Evolutionary conservation across 2,113 vertebrate species (phyloP), one percentile per base, ranked within the genome.

Genomic region (Neodon shergylaensis): DNA sequence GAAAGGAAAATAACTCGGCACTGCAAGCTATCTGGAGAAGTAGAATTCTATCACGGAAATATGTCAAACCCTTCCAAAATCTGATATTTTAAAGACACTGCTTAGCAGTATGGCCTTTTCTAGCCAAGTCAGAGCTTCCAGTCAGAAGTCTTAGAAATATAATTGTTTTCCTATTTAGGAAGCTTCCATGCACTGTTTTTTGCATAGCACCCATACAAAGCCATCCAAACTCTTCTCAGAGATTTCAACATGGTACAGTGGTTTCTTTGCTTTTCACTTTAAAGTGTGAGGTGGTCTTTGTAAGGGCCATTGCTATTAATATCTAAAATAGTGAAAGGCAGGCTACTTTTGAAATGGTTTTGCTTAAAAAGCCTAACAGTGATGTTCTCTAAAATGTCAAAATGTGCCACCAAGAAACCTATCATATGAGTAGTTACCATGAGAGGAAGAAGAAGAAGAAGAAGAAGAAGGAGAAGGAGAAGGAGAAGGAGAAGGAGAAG

Each of bases 131-230:
- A 95, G 84, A 95, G n/a, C 26, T 54, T 88, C 13, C 47, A 82
- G 52, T 52, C 24, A 39, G 26, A 61, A 39, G 82, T 85, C 36
- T 66, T 65, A 8, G 66, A 82, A 91, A 82, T 93, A 78, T 4
- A 85, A 90, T 90, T 81, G 95, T 68, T 77, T 36, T 95, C 36
- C 17, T 47, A 49, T 63, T 89, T 79, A 74, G 66, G 36, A 90
- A 88, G 68, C 5, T 47, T 19, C 78, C 0, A 1, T 44, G 68
- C 12, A 77, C 44, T 13, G 73, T 90, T 89, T 89, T 95, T 68
- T 70, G 31, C 24, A 88, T 14, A 81, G n/a, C n/a, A 77, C 2
- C 3, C n/a, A 61, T 3, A 22, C 3, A 31, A 42, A 61, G 28
- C 70, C 68, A 39, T 70, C 70, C 63, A 31, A 31, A 49, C 7